Evolutionary conservation across 2,113 vertebrate species (phyloP), one percentile per base, ranked within the genome.

Genomic region (Catagonus wagneri): DNA sequence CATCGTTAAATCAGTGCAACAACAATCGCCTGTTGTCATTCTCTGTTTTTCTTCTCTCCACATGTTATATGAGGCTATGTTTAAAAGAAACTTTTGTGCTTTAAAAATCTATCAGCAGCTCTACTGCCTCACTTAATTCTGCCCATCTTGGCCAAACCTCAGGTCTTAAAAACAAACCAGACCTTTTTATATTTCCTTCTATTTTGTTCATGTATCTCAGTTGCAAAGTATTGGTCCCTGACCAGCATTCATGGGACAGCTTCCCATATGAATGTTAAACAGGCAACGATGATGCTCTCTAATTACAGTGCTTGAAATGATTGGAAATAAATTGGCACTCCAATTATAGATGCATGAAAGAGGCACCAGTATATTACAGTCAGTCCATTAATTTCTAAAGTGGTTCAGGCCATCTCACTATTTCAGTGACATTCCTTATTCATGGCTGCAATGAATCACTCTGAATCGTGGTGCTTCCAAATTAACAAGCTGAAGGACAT

Each of bases 291-390:
- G 98, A 98, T 99, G 98, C 97, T 97, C 96, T 98, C 97, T 98
- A 99, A 99, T 99, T 99, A 98, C 97, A 98, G 98, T 98, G 98
- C 98, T 98, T 97, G 98, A 98, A 98, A 98, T 98, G 98, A 99
- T 98, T 98, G 98, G 98, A 98, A 98, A 98, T 98, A 99, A 99
- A 99, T 98, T 98, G 98, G 97, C 96, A 98, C 97, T 98, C 96
- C 98, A 98, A 98, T 99, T 99, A 99, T 90, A 98, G 98, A 99
- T 98, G 98, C 97, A 98, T 92, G 98, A 98, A 98, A 98, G 98
- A 98, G 91, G 92, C 50, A 81, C 96, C 97, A 98, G 98, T 98
- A 98, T 98, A 98, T 98, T 98, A 98, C 96, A 98, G 96, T 98
- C 98, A 98, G 97, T 98, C 98, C 98, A 98, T 99, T 99, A 99